Evolutionary conservation across 2,113 vertebrate species (phyloP), one percentile per base, ranked within the genome.

Genomic region (Trichechus manatus): DNA sequence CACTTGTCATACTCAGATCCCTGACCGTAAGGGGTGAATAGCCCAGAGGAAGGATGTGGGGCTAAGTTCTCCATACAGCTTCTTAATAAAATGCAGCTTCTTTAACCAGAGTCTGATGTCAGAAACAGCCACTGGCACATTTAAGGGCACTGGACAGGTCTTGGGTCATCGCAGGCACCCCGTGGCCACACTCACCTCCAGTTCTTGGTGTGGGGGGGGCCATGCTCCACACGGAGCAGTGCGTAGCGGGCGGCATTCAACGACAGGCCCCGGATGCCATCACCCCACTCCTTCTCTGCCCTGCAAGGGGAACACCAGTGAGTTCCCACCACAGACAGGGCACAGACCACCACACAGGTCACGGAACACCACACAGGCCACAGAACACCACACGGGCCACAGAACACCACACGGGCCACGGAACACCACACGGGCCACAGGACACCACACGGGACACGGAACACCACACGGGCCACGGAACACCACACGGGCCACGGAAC

Each of bases 221-320:
- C 99, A 0, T 99, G 99, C 95, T 99, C 99, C 23, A 99, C 98
- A 7, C 99, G 99, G 93, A 99, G 99, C 50, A 99, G 98, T 87
- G 99, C 99, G 0, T 99, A 99, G 81, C 99, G 99, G 89, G 99
- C 99, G 0, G 99, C 99, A 1, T 99, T 99, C 17, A 99, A 99
- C 0, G 99, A 99, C 82, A 99, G 97, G 0, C 99, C 99, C 3
- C 99, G 96, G 96, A 99, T 99, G 59, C 99, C 99, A 17, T 99
- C 99, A 0, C 99, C 99, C 99, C 99, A 99, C 95, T 99, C 99
- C 95, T 99, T 99, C 98, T 99, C 99, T 0, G 99, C 99, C 96
- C 99, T 99, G 96, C 5, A 10, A 61, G 6, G 31, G 15, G 29
- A 39, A 44, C 44, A 15, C 15, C 14, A 4, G 75, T 50, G 44